Conservation (phyloP, 2,113 vertebrate genomes). For the Neomonachus schauinslandi region DNA sequence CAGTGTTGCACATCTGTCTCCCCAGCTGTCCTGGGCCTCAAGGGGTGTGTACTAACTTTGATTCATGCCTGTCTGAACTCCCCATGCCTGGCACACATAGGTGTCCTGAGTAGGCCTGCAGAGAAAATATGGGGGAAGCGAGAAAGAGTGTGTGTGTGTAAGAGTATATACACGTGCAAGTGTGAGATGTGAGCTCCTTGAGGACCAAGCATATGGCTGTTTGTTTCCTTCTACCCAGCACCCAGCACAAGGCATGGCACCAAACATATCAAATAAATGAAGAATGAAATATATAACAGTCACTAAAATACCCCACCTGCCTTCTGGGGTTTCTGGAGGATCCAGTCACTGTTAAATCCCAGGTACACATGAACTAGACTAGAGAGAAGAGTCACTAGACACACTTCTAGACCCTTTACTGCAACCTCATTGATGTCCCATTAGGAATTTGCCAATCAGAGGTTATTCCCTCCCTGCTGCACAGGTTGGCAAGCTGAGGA, state of each 20-base stretch:
- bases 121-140: background rate
- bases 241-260: background rate
- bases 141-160: background rate
- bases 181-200: background rate
- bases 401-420: background rate
- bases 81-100: background rate
- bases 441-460: background rate
- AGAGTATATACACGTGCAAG: no score
- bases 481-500: slow-evolving; percentile 12
- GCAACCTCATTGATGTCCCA: background rate
- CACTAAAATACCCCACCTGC: background rate
- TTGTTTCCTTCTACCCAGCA: background rate
- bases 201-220: background rate
- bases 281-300: background rate
- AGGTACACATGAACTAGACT: background rate
- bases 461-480: background rate
- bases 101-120: background rate
- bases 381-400: background rate
- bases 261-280: background rate
- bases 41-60: background rate
- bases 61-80: background rate
- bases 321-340: background rate
- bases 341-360: background rate
- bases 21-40: background rate
- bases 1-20: background rate